These are phyloP conservation scores for Sminthurides aquaticus DNA, from an alignment of 2,888 invertebrate genomes.

Conservation along the genomic window DNA sequence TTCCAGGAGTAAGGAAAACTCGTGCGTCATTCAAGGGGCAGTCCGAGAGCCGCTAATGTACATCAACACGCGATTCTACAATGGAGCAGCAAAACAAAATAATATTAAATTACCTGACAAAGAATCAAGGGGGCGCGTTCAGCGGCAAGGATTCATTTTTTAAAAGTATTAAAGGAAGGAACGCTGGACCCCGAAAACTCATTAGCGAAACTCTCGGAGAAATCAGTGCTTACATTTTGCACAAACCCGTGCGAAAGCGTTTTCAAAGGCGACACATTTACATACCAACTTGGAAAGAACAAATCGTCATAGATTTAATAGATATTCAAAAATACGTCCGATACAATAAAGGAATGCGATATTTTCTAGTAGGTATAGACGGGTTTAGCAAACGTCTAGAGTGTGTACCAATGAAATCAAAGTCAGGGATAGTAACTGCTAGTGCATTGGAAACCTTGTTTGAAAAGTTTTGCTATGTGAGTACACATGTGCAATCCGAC, in stretches of 20 bases:
- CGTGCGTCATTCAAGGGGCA: no score
- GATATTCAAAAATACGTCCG: constrained; percentile 3
- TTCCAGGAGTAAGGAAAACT: no score
- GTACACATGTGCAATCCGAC: background rate
- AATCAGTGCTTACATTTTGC: background rate
- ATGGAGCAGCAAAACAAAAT: no score
- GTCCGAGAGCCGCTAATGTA: no score
- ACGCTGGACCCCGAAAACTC: no score
- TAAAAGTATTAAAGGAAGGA: no score
- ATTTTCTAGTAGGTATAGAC: background rate
- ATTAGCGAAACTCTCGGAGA: no score
- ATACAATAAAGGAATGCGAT: background rate
- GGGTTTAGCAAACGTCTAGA: background rate
- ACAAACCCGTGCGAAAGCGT: background rate
- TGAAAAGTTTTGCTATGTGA: background rate
- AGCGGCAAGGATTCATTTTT: no score
- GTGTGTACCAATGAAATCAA: background rate
- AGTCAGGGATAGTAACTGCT: background rate
- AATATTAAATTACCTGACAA: no score
- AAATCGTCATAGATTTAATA: constrained; percentile 17
- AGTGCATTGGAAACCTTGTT: background rate
- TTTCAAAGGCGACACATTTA: background rate
- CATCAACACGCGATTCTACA: no score
- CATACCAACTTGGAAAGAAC: background rate
- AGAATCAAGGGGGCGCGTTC: no score